Evolutionary conservation across 2,113 vertebrate genomes (phyloP).

Genomic region (Menura novaehollandiae): DNA sequence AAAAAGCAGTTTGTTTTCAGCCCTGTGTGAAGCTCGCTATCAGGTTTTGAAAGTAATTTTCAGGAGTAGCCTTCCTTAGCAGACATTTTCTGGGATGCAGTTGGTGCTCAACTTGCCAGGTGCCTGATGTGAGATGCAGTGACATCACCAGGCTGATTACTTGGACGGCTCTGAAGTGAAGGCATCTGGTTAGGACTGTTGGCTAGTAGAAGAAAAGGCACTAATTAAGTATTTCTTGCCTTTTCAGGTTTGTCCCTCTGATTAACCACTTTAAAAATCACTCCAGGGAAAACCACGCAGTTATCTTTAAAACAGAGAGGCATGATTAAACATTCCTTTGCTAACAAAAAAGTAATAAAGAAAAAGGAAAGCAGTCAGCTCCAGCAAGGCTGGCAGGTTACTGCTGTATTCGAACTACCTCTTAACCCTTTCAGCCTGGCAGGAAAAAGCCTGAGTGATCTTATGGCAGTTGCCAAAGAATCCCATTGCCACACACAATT

Average conservation of each 20-base stretch:
- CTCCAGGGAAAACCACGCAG: not conserved
- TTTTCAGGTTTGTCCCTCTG: slow-evolving; percentile 25
- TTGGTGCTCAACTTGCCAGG: not conserved
- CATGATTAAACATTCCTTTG: not conserved
- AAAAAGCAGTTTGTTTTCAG: not conserved
- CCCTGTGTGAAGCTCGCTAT: not conserved
- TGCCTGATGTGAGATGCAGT: not conserved
- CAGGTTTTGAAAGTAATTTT: slow-evolving; percentile 5
- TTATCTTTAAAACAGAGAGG: not conserved
- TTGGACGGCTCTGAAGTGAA: slow-evolving; percentile 1
- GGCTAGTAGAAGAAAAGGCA: not conserved
- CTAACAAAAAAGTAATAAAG: not conserved
- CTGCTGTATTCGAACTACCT: not conserved
- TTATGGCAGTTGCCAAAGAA: not conserved
- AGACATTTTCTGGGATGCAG: slow-evolving; percentile 37
- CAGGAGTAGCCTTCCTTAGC: slow-evolving; percentile 11
- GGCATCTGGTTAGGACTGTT: slow-evolving; percentile 14
- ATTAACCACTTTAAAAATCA: slow-evolving; percentile 10
- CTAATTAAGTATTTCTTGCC: slow-evolving; percentile 47
- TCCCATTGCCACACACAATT: not conserved
- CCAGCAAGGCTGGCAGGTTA: not conserved
- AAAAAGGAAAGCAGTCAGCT: not conserved
- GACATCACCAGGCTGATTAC: not conserved
- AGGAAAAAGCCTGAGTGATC: not conserved
- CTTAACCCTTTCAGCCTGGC: not conserved